Evolutionary conservation across 2,888 invertebrate genomes (phyloP).

Genomic region (Ennomos quercinarius): DNA sequence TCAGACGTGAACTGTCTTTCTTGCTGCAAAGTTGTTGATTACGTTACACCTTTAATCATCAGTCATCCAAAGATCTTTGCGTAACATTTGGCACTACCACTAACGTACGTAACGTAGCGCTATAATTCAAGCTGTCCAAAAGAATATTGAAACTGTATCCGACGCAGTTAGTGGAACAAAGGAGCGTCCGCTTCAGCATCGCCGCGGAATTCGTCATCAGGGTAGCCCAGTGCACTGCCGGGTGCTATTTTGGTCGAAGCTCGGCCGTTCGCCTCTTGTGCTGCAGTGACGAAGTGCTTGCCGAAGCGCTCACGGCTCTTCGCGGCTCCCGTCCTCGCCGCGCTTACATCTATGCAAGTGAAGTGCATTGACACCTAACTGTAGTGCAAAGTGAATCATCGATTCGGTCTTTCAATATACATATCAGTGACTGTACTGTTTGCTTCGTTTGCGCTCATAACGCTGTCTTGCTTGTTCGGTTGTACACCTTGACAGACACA

Average conservation of each 20-base stretch:
- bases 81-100: constrained; percentile 16
- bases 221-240: constrained; percentile 79
- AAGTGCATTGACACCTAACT: constrained; percentile 84
- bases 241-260: constrained; percentile 79
- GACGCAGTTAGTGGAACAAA: constrained; percentile 59
- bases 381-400: constrained; percentile 75
- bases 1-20: constrained; percentile 62
- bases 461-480: constrained; percentile 54
- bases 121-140: constrained; percentile 5
- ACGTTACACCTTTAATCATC: constrained; percentile 11
- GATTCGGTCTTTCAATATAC: constrained; percentile 59
- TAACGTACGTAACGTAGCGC: not conserved
- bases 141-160: constrained; percentile 46
- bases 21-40: constrained; percentile 44
- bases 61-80: constrained; percentile 8
- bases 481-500: constrained; percentile 78
- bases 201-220: constrained; percentile 71
- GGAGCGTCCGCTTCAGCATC: constrained; percentile 49
- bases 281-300: constrained; percentile 69
- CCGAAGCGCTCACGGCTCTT: constrained; percentile 64
- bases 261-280: constrained; percentile 76
- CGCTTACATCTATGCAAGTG: constrained; percentile 61
- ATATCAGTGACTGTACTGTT: constrained; percentile 58
- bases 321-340: constrained; percentile 59
- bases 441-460: constrained; percentile 72